Base-by-base conservation (phyloP, 1,140 invertebrate species). In the Drosophila truncata region DNA sequence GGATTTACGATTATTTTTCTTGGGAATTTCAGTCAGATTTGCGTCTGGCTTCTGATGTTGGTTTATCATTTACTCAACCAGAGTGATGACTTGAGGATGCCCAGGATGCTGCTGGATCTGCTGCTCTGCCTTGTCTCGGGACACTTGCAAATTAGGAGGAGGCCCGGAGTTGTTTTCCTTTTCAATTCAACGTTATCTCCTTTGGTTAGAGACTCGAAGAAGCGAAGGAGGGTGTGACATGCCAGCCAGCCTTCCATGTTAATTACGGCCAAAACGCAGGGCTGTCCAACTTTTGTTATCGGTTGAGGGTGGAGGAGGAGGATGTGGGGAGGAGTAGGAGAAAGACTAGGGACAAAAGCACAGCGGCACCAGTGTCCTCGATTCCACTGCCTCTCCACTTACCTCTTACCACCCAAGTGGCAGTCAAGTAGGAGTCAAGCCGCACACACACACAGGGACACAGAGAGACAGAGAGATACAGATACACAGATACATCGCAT, bases 211-310 rank as follows among this genome's bases (percentile, higher is more conserved):
- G 18, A 13, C 57, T 27, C n/a, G 20, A 9, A n/a, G n/a, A n/a
- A n/a, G n/a, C n/a, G n/a, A n/a, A n/a, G n/a, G 7, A 29, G 41
- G 27, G 57, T 52, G 61, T 47, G 64, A 66, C 64, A 66, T 65
- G 61, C 35, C 47, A 58, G 61, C 35, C 47, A 58, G 78, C 39
- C 58, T 77, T 75, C 74, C 78, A 57, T 59, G 52, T 70, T 75
- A 69, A 80, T 80, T 80, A 75, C 78, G 54, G 49, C 71, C 71
- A 65, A 74, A 69, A 69, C 55, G 62, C 33, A 55, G 52, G 52
- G 33, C 60, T 67, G 63, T 69, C 70, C 63, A 80, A 73, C 70
- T 80, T 80, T 80, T 80, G 63, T 62, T 62, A 60, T 63, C 78
- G 60, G 60, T 31, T 35, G 41, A 64, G 69, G 33, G 29, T n/a